Conservation (phyloP, 2,113 vertebrate species). For the Prietella phreatophila region DNA sequence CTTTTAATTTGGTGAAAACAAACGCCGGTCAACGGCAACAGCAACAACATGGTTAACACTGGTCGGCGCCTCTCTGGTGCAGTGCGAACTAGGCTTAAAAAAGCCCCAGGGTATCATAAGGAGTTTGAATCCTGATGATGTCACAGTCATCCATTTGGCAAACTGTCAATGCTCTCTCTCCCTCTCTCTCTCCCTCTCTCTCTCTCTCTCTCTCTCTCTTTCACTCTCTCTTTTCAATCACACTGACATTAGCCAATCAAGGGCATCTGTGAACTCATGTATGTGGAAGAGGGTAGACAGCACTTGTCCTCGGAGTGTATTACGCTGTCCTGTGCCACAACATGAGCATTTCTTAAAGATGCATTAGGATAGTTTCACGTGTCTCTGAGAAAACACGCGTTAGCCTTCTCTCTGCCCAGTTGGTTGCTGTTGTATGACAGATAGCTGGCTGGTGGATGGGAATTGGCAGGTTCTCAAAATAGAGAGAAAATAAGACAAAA, state of each 20-base stretch:
- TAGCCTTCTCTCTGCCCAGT: not conserved
- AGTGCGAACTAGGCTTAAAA: not conserved
- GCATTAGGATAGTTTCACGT: not conserved
- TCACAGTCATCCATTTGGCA: not conserved
- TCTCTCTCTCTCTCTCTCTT: too few species aligned
- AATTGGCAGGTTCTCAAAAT: not conserved
- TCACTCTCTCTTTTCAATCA: not conserved
- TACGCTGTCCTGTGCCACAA: not conserved
- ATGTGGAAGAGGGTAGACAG: not conserved
- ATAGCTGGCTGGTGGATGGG: not conserved
- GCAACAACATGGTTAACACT: too few species aligned
- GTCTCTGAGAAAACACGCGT: not conserved
- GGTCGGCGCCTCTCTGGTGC: too few species aligned
- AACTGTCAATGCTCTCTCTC: not conserved
- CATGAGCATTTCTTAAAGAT: not conserved
- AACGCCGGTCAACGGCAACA: too few species aligned
- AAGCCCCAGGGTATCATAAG: not conserved
- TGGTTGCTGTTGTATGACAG: not conserved
- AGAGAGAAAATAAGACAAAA: not conserved
- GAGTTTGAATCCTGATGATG: not conserved
- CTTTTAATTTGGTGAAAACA: too few species aligned
- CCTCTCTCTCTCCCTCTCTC: not conserved
- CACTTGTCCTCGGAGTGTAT: not conserved
- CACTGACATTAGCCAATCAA: not conserved
- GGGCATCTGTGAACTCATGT: not conserved